A percentile compares a stretch with the other conserved stretches of the same genome.
These are phyloP conservation scores for Temnothorax longispinosus DNA, from an alignment of 1,140 invertebrate species.

Conservation along the genomic window DNA sequence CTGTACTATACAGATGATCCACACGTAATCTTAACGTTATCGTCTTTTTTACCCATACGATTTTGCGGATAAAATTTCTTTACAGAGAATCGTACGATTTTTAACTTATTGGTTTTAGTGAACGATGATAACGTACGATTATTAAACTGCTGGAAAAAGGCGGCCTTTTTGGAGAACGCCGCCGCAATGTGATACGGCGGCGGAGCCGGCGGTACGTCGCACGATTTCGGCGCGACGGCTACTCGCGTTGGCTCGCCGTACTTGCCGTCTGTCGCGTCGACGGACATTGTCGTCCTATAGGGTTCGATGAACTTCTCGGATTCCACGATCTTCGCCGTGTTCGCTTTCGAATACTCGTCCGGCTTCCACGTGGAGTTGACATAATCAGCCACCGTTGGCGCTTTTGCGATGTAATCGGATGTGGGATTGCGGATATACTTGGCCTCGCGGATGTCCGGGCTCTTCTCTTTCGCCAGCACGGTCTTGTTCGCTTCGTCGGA, in stretches of 20 bases:
- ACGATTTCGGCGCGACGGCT: slow-evolving; percentile 63
- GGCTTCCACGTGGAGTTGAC: slow-evolving; percentile 84
- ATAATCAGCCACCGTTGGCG: slow-evolving; percentile 82
- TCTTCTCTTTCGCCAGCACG: slow-evolving; percentile 81
- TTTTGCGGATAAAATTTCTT: neutral
- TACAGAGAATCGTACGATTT: neutral
- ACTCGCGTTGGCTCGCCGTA: slow-evolving; percentile 57
- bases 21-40: neutral
- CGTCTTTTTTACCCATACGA: neutral
- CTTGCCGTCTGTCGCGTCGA: slow-evolving; percentile 62
- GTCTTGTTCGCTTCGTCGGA: slow-evolving; percentile 77
- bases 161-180: slow-evolving; percentile 89
- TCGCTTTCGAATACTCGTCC: slow-evolving; percentile 83
- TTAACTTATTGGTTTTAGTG: neutral
- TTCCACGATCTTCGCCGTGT: slow-evolving; percentile 83
- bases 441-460: slow-evolving; percentile 83
- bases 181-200: slow-evolving; percentile 91
- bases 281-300: slow-evolving; percentile 71
- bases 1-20: no score
- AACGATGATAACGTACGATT: slow-evolving; percentile 66
- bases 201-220: slow-evolving; percentile 83
- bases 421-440: slow-evolving; percentile 83
- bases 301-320: slow-evolving; percentile 82
- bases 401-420: slow-evolving; percentile 78
- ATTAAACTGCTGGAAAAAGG: slow-evolving; percentile 84